phyloP scores from a whole-genome alignment of 2,797 vertebrate species.

The Clarias laeviceps region DNA sequence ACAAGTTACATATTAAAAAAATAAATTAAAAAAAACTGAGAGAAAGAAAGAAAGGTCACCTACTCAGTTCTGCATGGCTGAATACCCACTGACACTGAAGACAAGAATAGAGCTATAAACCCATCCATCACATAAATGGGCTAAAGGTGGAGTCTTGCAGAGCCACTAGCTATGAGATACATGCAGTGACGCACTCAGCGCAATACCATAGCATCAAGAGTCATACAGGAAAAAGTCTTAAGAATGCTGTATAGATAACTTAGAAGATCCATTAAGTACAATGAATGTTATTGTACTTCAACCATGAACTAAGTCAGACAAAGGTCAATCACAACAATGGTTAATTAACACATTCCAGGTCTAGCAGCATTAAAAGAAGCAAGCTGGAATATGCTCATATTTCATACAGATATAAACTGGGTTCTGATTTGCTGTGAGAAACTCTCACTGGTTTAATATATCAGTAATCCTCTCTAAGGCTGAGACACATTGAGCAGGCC shows the following conservation, averaged over 20 bases:
- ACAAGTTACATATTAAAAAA: conserved; percentile 57
- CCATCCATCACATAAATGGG: conserved; percentile 70
- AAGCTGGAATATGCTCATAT: conserved; percentile 19
- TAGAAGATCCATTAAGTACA: background rate
- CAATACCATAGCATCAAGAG: conserved; percentile 38
- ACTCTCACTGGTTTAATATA: conserved; percentile 17
- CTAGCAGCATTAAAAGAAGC: conserved; percentile 12
- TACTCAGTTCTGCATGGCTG: conserved; percentile 55
- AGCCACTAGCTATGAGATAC: conserved; percentile 47
- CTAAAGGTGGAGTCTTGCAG: conserved; percentile 61
- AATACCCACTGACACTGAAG: conserved; percentile 59
- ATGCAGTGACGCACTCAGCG: conserved; percentile 50
- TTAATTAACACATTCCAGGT: conserved; percentile 23
- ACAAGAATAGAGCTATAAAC: conserved; percentile 72
- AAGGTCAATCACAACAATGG: conserved; percentile 32
- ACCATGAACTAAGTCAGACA: conserved; percentile 4
- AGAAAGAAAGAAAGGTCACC: conserved; percentile 66
- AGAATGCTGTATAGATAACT: conserved; percentile 22
- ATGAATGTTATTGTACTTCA: conserved; percentile 1
- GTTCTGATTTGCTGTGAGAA: conserved; percentile 48
- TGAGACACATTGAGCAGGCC: conserved; percentile 50
- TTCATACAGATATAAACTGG: conserved; percentile 22
- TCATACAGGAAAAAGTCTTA: conserved; percentile 38
- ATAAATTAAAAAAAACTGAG: background rate
- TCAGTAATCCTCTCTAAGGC: conserved; percentile 46